Evolutionary conservation across 2,797 vertebrate species (phyloP), one percentile per base, ranked within the genome.

Genomic region (Acipenser oxyrinchus): DNA sequence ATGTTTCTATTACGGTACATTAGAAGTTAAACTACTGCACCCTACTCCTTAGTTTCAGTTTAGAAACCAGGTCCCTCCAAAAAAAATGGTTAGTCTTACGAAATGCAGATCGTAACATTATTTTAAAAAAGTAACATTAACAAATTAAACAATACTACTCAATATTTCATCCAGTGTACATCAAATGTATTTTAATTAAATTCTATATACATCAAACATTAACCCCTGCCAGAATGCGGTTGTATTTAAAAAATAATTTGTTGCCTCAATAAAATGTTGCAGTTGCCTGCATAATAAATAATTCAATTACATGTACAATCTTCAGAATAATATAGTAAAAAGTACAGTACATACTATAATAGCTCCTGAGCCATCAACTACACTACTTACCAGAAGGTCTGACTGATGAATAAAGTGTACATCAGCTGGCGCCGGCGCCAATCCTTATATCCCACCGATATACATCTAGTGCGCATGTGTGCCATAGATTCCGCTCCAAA

Each of bases 341-440:
- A 13, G 13, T 58, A 6, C 12, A 49, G 13, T 64, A 52, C 15
- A 9, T 2, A 7, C 18, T 49, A 11, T 48, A 48, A 59, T 11
- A 18, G 13, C 15, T 60, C 6, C 1, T 49, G 13, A 50, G 9
- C 11, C 49, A 6, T 12, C 11, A 52, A 11, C 63, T 11, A 15
- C 13, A 8, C 4, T 7, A 12, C 68, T 58, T 58, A 63, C 53
- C 67, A 52, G 60, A 10, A 10, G 18, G 18, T 58, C 59, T 13
- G 60, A 60, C 59, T 53, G 60, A 48, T 51, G 48, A 55, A 79
- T 81, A 88, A 86, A 88, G 86, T 87, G 86, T 79, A 76, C 75
- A 93, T 95, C 93, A 95, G 93, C 94, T 95, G 93, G 92, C 91
- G 94, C 93, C 91, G 93, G 94, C 95, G 95, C 95, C 94, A 97